phyloP scores from a whole-genome alignment of 1,140 invertebrate species.

The Conus betulinus region DNA sequence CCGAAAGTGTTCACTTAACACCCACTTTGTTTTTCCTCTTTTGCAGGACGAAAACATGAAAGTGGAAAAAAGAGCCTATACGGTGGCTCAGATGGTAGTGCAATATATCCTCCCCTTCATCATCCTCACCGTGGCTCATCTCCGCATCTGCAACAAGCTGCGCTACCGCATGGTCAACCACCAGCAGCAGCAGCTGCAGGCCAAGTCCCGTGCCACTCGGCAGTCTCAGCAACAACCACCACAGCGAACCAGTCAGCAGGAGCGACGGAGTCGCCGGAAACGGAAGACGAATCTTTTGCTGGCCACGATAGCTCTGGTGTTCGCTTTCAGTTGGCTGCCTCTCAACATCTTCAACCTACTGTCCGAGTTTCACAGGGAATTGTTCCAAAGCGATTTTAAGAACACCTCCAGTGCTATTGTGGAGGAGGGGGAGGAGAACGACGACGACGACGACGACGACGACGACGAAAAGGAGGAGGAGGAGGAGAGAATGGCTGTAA shows the following conservation, averaged over 20 bases:
- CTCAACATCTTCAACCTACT: slow-evolving; percentile 89
- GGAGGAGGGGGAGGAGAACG: too few relatives aligned
- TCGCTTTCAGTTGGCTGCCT: slow-evolving; percentile 91
- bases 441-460: too few relatives aligned
- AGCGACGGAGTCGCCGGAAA: slow-evolving; percentile 78
- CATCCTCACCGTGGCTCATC: slow-evolving; percentile 83
- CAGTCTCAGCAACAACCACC: slow-evolving; percentile 33
- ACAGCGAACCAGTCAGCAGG: slow-evolving; percentile 50
- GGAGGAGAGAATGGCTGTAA: too few relatives aligned
- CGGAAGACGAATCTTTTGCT: slow-evolving; percentile 88
- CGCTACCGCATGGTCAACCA: slow-evolving; percentile 75
- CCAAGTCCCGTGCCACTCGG: neutral
- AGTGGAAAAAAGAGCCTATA: slow-evolving; percentile 87
- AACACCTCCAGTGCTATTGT: neutral
- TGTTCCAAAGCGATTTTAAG: slow-evolving; percentile 43
- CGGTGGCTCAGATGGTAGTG: slow-evolving; percentile 87
- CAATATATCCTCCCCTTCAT: slow-evolving; percentile 90
- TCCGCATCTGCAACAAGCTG: slow-evolving; percentile 79
- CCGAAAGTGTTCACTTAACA: too few relatives aligned
- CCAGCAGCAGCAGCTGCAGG: slow-evolving; percentile 30
- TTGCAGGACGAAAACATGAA: slow-evolving; percentile 59
- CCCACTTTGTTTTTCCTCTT: neutral
- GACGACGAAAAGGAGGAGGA: too few relatives aligned
- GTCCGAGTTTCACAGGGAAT: slow-evolving; percentile 81
- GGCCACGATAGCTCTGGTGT: slow-evolving; percentile 89